Conservation (phyloP, 2,797 vertebrate species). For the Micromesistius poutassou region DNA sequence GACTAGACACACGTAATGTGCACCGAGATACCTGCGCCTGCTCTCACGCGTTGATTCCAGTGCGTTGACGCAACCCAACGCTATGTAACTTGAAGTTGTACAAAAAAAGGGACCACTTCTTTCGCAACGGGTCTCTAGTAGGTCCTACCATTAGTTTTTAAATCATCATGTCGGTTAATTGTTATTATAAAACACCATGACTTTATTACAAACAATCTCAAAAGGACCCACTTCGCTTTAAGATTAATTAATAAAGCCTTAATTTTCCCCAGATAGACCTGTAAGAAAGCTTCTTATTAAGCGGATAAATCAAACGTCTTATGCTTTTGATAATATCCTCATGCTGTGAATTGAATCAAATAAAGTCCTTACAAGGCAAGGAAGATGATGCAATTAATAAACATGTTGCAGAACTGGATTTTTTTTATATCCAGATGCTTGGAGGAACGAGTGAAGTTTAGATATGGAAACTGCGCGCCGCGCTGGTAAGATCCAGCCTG, state of each 20-base stretch:
- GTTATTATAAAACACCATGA: slow-evolving; percentile 52
- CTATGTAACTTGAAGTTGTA: not conserved
- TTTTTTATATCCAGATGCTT: slow-evolving; percentile 4
- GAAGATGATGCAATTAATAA: slow-evolving; percentile 2
- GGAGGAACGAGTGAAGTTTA: not conserved
- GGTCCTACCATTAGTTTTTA: slow-evolving; percentile 33
- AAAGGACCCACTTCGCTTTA: slow-evolving; percentile 52
- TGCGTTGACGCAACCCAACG: not conserved
- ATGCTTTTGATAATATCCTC: slow-evolving; percentile 42
- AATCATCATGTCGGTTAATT: slow-evolving; percentile 48
- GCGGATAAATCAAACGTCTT: slow-evolving; percentile 65
- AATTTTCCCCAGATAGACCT: slow-evolving; percentile 43
- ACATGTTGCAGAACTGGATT: slow-evolving; percentile 24
- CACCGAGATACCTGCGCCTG: not conserved
- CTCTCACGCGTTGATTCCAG: not conserved
- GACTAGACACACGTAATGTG: not conserved
- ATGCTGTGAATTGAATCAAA: slow-evolving; percentile 47
- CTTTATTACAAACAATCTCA: slow-evolving; percentile 57
- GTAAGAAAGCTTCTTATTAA: slow-evolving; percentile 66
- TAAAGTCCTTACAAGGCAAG: slow-evolving; percentile 49
- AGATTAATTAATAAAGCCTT: slow-evolving; percentile 63
- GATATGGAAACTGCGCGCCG: not conserved
- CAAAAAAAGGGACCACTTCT: not conserved
- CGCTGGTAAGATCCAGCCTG: not conserved
- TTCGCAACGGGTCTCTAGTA: slow-evolving; percentile 18